Evolutionary conservation across 2,797 vertebrate species (phyloP).

Genomic region (Pipistrellus pipistrellus): DNA sequence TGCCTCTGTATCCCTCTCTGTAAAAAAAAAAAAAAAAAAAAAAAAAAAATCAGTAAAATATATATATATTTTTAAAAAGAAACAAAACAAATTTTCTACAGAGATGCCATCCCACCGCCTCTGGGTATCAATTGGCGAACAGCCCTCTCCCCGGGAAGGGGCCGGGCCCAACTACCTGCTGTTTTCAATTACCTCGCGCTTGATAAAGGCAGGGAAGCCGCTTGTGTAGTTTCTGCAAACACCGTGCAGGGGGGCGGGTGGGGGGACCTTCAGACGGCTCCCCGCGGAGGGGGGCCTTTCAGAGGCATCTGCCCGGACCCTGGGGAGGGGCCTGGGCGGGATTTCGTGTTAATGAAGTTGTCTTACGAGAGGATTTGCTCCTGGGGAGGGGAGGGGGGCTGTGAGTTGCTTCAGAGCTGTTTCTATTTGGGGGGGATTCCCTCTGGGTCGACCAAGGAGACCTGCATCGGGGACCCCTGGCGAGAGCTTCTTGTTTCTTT

Average conservation of each 20-base stretch:
- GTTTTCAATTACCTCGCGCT: conserved; percentile 31
- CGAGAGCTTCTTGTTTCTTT: conserved; percentile 40
- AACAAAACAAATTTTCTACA: too few relatives aligned
- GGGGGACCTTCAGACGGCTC: conserved; percentile 56
- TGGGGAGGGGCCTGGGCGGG: conserved; percentile 66
- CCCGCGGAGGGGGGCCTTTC: conserved; percentile 67
- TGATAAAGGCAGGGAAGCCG: not conserved
- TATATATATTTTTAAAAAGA: too few relatives aligned
- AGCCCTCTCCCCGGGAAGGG: not conserved
- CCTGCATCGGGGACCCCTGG: conserved; percentile 69
- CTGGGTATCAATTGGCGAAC: not conserved
- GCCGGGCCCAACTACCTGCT: rapidly evolving
- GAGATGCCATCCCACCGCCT: not conserved
- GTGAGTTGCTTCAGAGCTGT: conserved; percentile 74
- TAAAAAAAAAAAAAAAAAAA: too few relatives aligned
- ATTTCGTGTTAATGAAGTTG: conserved; percentile 72
- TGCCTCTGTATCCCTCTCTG: too few relatives aligned
- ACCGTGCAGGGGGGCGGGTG: conserved; percentile 54
- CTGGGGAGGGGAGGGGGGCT: conserved; percentile 66
- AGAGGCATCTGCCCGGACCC: conserved; percentile 70
- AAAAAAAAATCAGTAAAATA: too few relatives aligned
- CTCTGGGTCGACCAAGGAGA: conserved; percentile 76
- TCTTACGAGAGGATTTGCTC: conserved; percentile 56
- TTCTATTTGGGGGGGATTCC: conserved; percentile 80
- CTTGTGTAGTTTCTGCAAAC: conserved; percentile 40